phyloP scores from a whole-genome alignment of 2,888 invertebrate species.

The Agriotes lineatus region DNA sequence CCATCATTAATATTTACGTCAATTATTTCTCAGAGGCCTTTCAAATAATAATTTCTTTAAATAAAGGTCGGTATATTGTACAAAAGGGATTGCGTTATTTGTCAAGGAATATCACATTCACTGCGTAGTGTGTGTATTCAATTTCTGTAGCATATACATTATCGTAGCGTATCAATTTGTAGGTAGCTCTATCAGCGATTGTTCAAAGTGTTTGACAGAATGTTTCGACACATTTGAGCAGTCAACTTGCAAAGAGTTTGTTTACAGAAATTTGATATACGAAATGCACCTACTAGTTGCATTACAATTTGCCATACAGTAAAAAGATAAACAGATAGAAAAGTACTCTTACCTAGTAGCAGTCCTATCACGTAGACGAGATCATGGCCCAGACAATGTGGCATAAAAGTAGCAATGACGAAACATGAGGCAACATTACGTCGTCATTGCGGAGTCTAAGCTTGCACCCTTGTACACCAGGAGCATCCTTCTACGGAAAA shows the following conservation, averaged over 20 bases:
- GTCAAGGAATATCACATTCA: too few relatives aligned
- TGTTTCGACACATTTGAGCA: too few relatives aligned
- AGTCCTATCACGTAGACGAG: constrained; percentile 45
- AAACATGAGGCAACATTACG: constrained; percentile 48
- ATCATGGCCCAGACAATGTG: constrained; percentile 47
- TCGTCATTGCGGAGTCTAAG: constrained; percentile 38
- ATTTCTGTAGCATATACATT: too few relatives aligned
- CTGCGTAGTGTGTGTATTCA: too few relatives aligned
- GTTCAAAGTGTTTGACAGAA: too few relatives aligned
- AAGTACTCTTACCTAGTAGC: constrained; percentile 1
- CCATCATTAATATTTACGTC: too few relatives aligned
- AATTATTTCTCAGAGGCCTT: too few relatives aligned
- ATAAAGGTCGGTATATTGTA: too few relatives aligned
- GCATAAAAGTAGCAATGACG: constrained; percentile 49
- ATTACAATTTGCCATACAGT: not conserved
- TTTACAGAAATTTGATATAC: not conserved
- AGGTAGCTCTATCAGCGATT: too few relatives aligned
- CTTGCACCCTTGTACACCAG: constrained; percentile 33
- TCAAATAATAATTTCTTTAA: too few relatives aligned
- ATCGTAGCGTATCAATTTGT: too few relatives aligned
- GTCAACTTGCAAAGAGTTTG: not conserved
- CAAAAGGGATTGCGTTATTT: too few relatives aligned
- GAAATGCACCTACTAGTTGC: constrained; percentile 17
- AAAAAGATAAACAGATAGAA: constrained; percentile 21
- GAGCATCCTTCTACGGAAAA: constrained; percentile 33